Base-by-base conservation (phyloP, 2,113 vertebrate genomes). In the Pelmatolapia mariae region DNA sequence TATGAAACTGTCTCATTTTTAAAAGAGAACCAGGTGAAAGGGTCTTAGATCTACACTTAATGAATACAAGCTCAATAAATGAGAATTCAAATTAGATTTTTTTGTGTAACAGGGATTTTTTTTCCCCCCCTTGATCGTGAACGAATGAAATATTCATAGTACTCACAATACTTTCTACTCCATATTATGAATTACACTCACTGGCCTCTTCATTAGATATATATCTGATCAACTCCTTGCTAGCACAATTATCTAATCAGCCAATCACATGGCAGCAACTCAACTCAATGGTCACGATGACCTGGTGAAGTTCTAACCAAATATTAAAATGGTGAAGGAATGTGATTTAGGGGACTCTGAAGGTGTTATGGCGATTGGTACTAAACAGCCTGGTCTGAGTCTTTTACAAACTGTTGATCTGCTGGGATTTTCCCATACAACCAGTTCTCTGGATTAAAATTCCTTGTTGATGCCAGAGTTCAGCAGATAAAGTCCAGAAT, bases 101-200 rank as follows among this genome's bases (percentile, higher is more conserved):
- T 50, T 76, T 76, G 71, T 76, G 71, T 29, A 45, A 73, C 1
- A 16, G 8, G 13, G 15, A 15, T 43, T 71, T 43, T 68, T 71
- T 10, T 54, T 1, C 0, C 0, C 1, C 10, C 31, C 26, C 8
- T 16, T 10, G 15, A 78, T 12, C 1, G 2, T 50, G 16, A 76
- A 76, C 16, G 15, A 76, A 76, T 76, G 15, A 76, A 76, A 47
- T 11, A 76, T 47, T 76, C 22, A 45, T 45, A 45, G 24, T 18
- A 73, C 24, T 47, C 68, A 76, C 24, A 76, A 29, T 76, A 45
- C 22, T 47, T 76, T 47, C 68, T 19, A 29, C 24, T 19, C 71
- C 6, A 1, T 26, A 76, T 19, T 47, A 76, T 76, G 15, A 76
- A 76, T 45, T 29, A 47, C 68, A 47, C 43, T 76, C 43, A 76